Conservation (phyloP, 2,888 invertebrate genomes). For the Agrochola circellaris region DNA sequence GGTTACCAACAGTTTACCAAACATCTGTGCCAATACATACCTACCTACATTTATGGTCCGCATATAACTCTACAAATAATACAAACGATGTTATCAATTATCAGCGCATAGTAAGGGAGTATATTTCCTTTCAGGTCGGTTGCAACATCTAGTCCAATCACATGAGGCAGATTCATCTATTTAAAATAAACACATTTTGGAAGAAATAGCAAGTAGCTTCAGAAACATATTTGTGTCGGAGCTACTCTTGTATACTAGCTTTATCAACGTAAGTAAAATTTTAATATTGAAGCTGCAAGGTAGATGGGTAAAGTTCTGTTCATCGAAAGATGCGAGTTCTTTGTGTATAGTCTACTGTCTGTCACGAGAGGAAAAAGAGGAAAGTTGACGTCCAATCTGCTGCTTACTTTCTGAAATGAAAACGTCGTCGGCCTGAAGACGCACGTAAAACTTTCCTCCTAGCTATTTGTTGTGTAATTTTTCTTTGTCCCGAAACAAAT, state of each 20-base stretch:
- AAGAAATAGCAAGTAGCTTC: conserved; percentile 43
- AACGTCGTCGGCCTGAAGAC: conserved; percentile 75
- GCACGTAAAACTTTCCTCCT: conserved; percentile 74
- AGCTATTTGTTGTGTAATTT: conserved; percentile 67
- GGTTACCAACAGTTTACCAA: conserved; percentile 30
- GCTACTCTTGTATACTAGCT: conserved; percentile 40
- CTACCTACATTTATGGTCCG: conserved; percentile 1
- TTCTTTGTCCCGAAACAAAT: conserved; percentile 56
- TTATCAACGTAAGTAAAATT: conserved; percentile 62
- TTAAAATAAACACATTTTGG: conserved; percentile 49
- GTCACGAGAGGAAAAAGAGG: conserved; percentile 78
- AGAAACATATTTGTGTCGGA: conserved; percentile 21
- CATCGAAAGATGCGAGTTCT: conserved; percentile 78
- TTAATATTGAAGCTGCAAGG: conserved; percentile 71
- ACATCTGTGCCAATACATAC: not conserved
- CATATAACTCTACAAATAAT: conserved; percentile 47
- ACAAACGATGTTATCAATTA: conserved; percentile 55
- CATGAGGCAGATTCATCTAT: conserved; percentile 58
- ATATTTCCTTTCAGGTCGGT: conserved; percentile 53
- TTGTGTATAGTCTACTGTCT: conserved; percentile 79
- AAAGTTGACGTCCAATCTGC: conserved; percentile 85
- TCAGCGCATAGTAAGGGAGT: conserved; percentile 38
- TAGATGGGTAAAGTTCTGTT: conserved; percentile 75
- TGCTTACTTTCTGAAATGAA: conserved; percentile 86
- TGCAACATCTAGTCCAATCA: conserved; percentile 56